Evolutionary conservation across 2,797 vertebrate species (phyloP), one percentile per base, ranked within the genome.

Genomic region (Ptychobarbus kaznakovi): DNA sequence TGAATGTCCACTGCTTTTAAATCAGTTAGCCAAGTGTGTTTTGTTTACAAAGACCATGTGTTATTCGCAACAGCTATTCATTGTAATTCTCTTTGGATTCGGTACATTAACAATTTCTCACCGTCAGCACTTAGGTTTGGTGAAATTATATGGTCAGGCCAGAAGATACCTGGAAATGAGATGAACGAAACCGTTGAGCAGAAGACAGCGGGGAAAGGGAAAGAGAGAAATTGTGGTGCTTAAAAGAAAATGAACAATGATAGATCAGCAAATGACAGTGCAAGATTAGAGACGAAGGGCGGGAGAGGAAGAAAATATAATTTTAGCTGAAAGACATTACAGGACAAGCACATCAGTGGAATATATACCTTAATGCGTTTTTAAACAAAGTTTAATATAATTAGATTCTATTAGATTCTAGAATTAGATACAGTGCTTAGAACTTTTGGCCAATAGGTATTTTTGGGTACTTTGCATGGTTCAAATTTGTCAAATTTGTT

Each of bases 151-250:
- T 65, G 56, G 81, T 46, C 8, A 1, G 38, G 69, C 53, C 46
- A 69, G 72, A 51, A 68, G 38, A 77, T 77, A 58, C 63, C 74
- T 84, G 65, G 16, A 56, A 84, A 77, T 51, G 38, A 84, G 49
- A 49, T 32, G 35, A 49, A n/a, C 58, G 6, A 35, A 83, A 83
- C 35, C 1, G 1, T 49, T 38, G 56, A 49, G 25, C 32, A 1
- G 28, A 28, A 53, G 44, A 42, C 5, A 18, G n/a, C 20, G 16
- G 25, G 65, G 42, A 49, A 32, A 49, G 42, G 46, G 32, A 44
- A 44, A 70, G 32, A 35, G 28, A 40, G n/a, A 73, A 35, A 56
- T 40, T 80, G 77, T 7, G 2, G 51, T 20, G 35, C 38, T 46
- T 85, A 65, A 76, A 73, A 69, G 75, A 76, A 35, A 38, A 38